These are phyloP conservation scores for Corythornis cristatus DNA, from an alignment of 2,113 vertebrate genomes.

Conservation along the genomic window DNA sequence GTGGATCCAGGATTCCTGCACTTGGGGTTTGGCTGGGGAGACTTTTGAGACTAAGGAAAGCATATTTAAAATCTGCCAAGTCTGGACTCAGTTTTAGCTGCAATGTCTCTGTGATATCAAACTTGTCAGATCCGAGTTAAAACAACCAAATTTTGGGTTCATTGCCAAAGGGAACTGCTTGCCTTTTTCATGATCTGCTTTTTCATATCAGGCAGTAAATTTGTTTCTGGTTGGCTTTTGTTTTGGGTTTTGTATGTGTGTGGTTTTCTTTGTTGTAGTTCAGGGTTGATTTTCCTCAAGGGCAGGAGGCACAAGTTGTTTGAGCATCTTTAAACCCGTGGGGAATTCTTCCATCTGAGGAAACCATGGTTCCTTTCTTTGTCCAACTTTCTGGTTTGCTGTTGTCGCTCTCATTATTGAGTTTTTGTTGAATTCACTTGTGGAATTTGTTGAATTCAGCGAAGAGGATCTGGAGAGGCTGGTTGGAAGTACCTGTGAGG, in stretches of 20 bases:
- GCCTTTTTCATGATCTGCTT: background rate
- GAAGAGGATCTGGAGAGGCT: background rate
- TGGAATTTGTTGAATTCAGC: too few relatives aligned
- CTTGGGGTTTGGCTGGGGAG: background rate
- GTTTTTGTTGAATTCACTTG: background rate
- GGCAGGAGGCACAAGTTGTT: background rate
- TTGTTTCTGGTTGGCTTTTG: background rate
- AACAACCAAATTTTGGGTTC: accelerated
- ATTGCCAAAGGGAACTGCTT: background rate
- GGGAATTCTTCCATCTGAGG: background rate
- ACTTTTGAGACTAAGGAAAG: background rate
- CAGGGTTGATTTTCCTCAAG: background rate
- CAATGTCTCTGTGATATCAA: background rate
- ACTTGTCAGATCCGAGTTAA: background rate
- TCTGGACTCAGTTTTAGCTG: background rate
- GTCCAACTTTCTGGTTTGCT: background rate
- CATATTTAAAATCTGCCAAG: accelerated
- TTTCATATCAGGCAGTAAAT: background rate
- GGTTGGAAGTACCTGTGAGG: background rate
- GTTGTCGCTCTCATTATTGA: background rate
- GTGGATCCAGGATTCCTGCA: background rate
- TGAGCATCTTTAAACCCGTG: background rate
- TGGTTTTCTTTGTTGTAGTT: background rate
- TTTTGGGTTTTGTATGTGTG: background rate
- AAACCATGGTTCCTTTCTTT: background rate